Conservation (phyloP, 2,888 invertebrate genomes). For the Pseudococcus longispinus region DNA sequence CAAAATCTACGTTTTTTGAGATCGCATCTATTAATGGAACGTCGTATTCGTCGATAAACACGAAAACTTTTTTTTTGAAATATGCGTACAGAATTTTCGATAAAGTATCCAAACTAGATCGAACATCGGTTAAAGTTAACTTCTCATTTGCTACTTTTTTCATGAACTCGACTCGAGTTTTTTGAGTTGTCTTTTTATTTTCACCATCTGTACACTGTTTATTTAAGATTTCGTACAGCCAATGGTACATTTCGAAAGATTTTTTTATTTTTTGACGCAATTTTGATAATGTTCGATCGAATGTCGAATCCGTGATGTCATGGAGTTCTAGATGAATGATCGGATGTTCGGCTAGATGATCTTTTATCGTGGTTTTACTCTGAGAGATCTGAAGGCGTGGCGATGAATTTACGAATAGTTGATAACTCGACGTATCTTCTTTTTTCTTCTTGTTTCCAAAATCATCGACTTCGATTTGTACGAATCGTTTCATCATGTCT, state of each 20-base stretch:
- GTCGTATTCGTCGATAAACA: neutral
- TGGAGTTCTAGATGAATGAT: neutral
- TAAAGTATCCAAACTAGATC: neutral
- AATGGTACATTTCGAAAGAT: neutral
- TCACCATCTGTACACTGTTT: neutral
- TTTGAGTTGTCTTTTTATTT: neutral
- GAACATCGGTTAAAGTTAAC: neutral
- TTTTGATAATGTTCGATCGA: neutral
- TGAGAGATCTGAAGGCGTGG: neutral
- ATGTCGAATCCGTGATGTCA: neutral
- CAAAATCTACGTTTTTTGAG: neutral
- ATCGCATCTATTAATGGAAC: neutral
- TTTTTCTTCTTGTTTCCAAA: neutral
- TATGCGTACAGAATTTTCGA: neutral
- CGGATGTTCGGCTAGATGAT: neutral
- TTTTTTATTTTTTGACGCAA: neutral
- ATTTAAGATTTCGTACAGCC: neutral
- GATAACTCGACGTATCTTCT: neutral
- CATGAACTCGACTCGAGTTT: neutral
- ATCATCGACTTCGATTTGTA: neutral
- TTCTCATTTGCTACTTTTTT: neutral
- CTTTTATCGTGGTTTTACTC: neutral
- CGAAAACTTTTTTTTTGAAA: neutral
- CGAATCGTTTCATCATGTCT: constrained; percentile 17
- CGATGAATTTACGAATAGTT: neutral